Percentiles rank a stretch among this genome's conserved stretches.
These are phyloP conservation scores for Octodon degus DNA, from an alignment of 2,113 vertebrate species.

Conservation along the genomic window DNA sequence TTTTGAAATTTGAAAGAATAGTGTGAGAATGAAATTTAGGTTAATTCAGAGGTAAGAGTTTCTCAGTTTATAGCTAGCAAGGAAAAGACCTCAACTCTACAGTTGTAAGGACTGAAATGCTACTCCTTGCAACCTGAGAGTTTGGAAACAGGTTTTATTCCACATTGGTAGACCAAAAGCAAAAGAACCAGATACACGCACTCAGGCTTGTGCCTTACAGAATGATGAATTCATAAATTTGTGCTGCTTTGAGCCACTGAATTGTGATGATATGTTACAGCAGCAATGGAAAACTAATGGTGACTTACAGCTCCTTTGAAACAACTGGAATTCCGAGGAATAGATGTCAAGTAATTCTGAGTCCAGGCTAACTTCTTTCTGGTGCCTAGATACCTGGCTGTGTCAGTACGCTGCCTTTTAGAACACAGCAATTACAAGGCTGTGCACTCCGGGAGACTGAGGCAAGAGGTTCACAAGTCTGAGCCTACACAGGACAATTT, in stretches of 20 bases:
- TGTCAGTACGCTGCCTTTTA: background rate
- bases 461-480: background rate
- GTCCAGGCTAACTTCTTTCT: background rate
- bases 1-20: background rate
- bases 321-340: background rate
- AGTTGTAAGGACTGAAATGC: background rate
- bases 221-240: background rate
- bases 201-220: background rate
- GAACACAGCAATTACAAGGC: background rate
- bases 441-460: background rate
- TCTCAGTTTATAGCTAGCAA: background rate
- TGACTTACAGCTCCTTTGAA: background rate
- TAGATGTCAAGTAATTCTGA: background rate
- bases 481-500: background rate
- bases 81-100: background rate
- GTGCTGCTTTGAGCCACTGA: background rate
- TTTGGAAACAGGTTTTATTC: background rate
- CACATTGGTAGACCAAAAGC: background rate
- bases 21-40: background rate
- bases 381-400: background rate
- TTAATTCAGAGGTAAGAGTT: background rate
- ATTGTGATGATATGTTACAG: background rate
- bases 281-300: background rate
- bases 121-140: background rate
- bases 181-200: background rate